Base-by-base conservation (phyloP, 2,113 vertebrate genomes). In the Henicopernis longicauda region DNA sequence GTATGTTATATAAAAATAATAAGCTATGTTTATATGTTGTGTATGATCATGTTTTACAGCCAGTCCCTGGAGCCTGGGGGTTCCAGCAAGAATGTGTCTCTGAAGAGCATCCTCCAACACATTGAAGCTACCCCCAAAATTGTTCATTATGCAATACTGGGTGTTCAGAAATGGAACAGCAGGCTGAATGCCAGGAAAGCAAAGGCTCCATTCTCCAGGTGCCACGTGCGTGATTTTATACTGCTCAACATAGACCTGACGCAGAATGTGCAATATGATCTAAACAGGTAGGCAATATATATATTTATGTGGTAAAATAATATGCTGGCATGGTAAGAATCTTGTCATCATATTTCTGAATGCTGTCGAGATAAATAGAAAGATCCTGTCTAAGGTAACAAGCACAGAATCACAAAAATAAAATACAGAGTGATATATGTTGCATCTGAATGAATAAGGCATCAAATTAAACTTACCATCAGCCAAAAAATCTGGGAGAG, bases 181-280 rank as follows among this genome's bases (percentile, higher is more conserved):
- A 97, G 96, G 83, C 93, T 99, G 97, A 98, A 97, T 6, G 84
- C 90, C 76, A 98, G 72, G 80, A 93, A 97, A 71, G 81, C 97
- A 22, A 96, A 97, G 72, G 54, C 82, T 31, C 97, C 98, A 0
- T 99, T 99, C 98, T 99, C 99, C 40, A 98, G 99, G 57, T 99
- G 99, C 89, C 99, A 99, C 0, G 98, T 99, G 78, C 99, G 98
- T 32, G 99, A 99, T 95, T 99, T 99, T 67, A 97, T 99, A 86
- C 97, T 99, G 96, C 99, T 99, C 67, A 99, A 99, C 72, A 98
- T 99, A 91, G 99, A 99, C 97, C 98, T 99, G 97, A 99, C 99
- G 10, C 99, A 99, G 98, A 99, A 99, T 10, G 99, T 99, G 74
- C 99, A 99, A 97, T 99, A 99, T 55, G 99, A 99, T 96, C 98